A percentile compares a stretch with the other conserved stretches of the same genome.
phyloP scores from a whole-genome alignment of 2,888 invertebrate species.

The Lysandra coridon region DNA sequence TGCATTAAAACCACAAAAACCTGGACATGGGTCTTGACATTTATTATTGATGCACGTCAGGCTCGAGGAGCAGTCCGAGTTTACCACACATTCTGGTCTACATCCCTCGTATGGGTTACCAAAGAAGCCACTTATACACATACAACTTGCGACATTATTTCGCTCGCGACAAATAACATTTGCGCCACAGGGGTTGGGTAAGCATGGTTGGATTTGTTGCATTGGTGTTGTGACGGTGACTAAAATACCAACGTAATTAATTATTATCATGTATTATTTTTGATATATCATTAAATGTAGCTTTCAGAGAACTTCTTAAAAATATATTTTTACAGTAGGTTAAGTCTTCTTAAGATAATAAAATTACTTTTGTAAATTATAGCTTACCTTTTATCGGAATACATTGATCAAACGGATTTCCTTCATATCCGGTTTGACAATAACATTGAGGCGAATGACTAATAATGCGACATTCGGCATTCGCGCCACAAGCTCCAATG shows the following conservation, averaged over 20 bases:
- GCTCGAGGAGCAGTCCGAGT: slow-evolving; percentile 84
- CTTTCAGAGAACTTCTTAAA: too few species aligned
- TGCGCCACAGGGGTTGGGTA: slow-evolving; percentile 83
- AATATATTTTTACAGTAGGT: too few species aligned
- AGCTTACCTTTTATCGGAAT: slow-evolving; percentile 59
- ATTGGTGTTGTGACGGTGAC: slow-evolving; percentile 50
- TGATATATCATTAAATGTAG: too few species aligned
- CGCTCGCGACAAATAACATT: slow-evolving; percentile 85
- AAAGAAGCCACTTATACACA: slow-evolving; percentile 84
- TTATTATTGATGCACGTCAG: slow-evolving; percentile 84
- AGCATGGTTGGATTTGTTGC: slow-evolving; percentile 68
- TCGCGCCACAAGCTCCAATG: slow-evolving; percentile 87
- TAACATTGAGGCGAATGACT: slow-evolving; percentile 93
- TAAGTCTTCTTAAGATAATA: too few species aligned
- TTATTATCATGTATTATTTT: neutral
- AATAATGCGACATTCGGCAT: slow-evolving; percentile 88
- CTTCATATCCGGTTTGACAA: slow-evolving; percentile 85
- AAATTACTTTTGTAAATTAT: neutral
- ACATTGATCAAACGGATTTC: slow-evolving; percentile 90
- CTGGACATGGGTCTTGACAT: slow-evolving; percentile 87
- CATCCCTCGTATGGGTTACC: slow-evolving; percentile 86
- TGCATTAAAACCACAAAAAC: slow-evolving; percentile 88
- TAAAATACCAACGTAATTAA: slow-evolving; percentile 32
- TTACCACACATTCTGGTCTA: slow-evolving; percentile 86
- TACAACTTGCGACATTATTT: slow-evolving; percentile 84